phyloP scores from a whole-genome alignment of 2,113 vertebrate species.

The Hydropotes inermis region DNA sequence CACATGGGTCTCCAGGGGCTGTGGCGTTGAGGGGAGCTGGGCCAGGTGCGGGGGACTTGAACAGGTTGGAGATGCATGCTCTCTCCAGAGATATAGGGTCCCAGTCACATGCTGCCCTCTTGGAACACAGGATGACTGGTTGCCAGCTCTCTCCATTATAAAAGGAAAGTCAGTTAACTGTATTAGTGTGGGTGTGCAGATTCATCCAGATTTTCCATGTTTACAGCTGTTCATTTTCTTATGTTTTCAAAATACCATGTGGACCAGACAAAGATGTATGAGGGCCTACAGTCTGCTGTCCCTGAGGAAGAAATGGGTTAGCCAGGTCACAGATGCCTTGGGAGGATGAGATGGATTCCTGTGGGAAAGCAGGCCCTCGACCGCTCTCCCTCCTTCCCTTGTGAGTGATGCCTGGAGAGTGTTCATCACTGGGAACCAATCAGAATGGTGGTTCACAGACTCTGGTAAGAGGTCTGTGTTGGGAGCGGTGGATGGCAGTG shows the following conservation, averaged over 20 bases:
- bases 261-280: neutral
- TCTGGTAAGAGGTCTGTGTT: neutral
- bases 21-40: neutral
- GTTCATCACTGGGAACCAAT: neutral
- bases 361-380: neutral
- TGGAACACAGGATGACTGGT: neutral
- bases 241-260: neutral
- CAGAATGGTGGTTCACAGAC: neutral
- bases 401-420: neutral
- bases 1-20: neutral
- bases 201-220: neutral
- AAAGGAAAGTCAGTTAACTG: neutral
- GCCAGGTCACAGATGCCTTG: neutral
- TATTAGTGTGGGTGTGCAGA: neutral
- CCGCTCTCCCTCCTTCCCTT: neutral
- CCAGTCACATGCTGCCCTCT: neutral
- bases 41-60: neutral
- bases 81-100: neutral
- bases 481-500: neutral
- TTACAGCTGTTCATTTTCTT: neutral
- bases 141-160: neutral
- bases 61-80: accelerated
- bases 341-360: neutral
- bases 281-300: neutral
- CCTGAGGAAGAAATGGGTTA: neutral